These are phyloP conservation scores for Bombyx mandarina DNA, from an alignment of 1,140 invertebrate species.

Conservation along the genomic window DNA sequence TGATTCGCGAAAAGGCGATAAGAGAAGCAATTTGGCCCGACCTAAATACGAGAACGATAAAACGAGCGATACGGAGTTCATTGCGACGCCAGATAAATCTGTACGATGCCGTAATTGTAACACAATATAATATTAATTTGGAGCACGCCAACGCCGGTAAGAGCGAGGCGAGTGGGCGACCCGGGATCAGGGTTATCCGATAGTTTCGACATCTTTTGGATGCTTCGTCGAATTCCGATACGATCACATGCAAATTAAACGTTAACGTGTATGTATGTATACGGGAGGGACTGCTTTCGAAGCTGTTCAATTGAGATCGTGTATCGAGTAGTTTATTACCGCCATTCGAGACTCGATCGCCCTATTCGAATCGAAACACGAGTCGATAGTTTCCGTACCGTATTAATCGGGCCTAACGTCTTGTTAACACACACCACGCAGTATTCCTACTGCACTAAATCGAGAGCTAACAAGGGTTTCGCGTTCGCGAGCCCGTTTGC, in stretches of 20 bases:
- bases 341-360: not conserved
- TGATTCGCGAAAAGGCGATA: constrained; percentile 30
- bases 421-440: not conserved
- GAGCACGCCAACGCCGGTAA: constrained; percentile 23
- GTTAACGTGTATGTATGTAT: constrained; percentile 4
- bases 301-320: constrained; percentile 11
- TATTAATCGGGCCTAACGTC: not conserved
- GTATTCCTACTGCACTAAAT: constrained; percentile 37
- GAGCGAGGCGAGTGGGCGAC: constrained; percentile 21
- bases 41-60: constrained; percentile 23
- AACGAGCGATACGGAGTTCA: constrained; percentile 16
- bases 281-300: constrained; percentile 5
- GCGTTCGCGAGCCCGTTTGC: constrained; percentile 20
- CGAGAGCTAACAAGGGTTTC: constrained; percentile 19
- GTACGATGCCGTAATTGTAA: constrained; percentile 30
- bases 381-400: not conserved
- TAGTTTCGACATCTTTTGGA: constrained; percentile 22
- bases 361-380: not conserved
- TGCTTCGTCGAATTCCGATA: constrained; percentile 10
- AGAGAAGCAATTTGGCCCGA: constrained; percentile 26
- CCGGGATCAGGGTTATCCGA: constrained; percentile 11
- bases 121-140: constrained; percentile 40
- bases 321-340: constrained; percentile 7
- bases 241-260: constrained; percentile 16
- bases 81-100: constrained; percentile 21